Conservation (phyloP, 2,113 vertebrate genomes). For the Oncorhynchus kisutch region DNA sequence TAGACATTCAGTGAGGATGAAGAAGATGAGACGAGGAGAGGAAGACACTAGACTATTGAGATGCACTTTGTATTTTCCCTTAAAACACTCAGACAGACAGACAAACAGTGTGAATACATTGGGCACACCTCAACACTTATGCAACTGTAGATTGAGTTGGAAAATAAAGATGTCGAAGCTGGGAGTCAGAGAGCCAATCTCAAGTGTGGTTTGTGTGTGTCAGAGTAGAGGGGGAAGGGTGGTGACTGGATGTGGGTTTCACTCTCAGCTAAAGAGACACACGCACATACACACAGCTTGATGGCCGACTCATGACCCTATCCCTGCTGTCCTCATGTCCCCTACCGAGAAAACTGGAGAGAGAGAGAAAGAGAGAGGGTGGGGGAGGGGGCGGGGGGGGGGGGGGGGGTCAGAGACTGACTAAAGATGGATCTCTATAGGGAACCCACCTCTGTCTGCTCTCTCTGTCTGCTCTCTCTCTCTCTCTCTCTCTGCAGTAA, state of each 20-base stretch:
- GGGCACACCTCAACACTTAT: slow-evolving; percentile 68
- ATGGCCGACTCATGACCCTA: background rate
- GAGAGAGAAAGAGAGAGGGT: background rate
- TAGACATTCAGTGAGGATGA: no score
- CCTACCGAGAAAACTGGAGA: slow-evolving; percentile 29
- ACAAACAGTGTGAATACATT: slow-evolving; percentile 61
- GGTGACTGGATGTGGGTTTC: slow-evolving; percentile 31
- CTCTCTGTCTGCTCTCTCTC: background rate
- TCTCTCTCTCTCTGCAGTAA: slow-evolving; percentile 4
- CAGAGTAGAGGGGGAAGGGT: slow-evolving; percentile 10
- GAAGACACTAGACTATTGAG: slow-evolving; percentile 33
- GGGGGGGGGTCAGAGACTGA: background rate
- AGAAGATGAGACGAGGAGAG: background rate
- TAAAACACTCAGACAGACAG: slow-evolving; percentile 44
- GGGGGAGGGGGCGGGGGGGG: background rate
- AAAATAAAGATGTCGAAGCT: slow-evolving; percentile 63
- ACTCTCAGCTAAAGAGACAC: slow-evolving; percentile 41
- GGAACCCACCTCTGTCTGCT: background rate
- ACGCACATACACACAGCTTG: background rate
- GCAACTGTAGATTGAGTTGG: slow-evolving; percentile 72
- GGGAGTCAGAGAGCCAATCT: slow-evolving; percentile 51
- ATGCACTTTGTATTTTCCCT: slow-evolving; percentile 56
- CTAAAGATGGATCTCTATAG: background rate
- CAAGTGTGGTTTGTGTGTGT: slow-evolving; percentile 12
- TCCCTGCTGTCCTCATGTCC: slow-evolving; percentile 44